Conservation (phyloP, 2,113 vertebrate species). For the Haplochromis vanheusdeni region DNA sequence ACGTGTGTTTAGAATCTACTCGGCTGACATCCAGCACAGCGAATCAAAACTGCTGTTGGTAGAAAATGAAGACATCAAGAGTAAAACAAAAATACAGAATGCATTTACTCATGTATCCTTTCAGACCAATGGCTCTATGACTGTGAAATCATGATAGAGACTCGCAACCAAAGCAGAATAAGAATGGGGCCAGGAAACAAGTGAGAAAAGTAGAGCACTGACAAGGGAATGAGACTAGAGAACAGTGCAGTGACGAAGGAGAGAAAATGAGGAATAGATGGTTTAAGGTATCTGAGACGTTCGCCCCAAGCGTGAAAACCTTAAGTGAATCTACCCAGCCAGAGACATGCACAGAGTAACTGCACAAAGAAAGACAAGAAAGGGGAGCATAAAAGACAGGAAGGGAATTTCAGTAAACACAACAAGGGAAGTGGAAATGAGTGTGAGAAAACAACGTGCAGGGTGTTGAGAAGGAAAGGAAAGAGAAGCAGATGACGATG, state of each 20-base stretch:
- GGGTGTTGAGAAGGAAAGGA: neutral
- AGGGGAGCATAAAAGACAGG: neutral
- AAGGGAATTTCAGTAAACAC: constrained; percentile 7
- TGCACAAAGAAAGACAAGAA: neutral
- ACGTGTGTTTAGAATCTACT: neutral
- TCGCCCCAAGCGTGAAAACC: constrained; percentile 8
- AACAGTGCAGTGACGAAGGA: neutral
- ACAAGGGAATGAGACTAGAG: constrained; percentile 1
- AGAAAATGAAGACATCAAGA: neutral
- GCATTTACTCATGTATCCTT: neutral
- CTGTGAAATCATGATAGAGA: neutral
- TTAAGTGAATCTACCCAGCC: constrained; percentile 10
- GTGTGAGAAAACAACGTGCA: neutral
- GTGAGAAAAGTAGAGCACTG: neutral
- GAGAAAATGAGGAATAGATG: neutral
- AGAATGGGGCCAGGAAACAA: constrained; percentile 19
- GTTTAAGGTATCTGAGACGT: constrained; percentile 16
- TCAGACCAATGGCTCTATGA: neutral
- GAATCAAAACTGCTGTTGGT: neutral
- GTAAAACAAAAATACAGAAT: neutral
- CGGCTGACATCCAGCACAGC: neutral
- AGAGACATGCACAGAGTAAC: neutral
- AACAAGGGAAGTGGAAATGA: constrained; percentile 2
- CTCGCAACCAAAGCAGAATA: neutral
- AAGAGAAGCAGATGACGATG: neutral